Evolutionary conservation across 2,888 invertebrate species (phyloP), one percentile per base, ranked within the genome.

Genomic region (Drosophila kanekoi): DNA sequence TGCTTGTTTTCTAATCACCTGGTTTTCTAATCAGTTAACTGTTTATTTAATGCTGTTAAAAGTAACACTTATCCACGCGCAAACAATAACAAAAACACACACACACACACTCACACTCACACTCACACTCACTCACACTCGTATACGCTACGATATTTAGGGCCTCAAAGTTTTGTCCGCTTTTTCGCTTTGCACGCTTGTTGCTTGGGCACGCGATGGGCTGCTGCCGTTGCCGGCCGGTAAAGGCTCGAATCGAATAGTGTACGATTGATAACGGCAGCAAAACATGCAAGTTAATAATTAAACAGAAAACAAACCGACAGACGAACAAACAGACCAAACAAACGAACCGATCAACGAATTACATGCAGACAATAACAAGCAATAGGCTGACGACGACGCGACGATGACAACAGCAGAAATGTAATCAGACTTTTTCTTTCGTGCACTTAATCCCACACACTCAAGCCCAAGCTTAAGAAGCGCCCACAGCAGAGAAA

Each of bases 1-100:
- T 60, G 47, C 57, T 74, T 74, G 59, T 57, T 69, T 75, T 75
- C 59, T 62, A 66, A 78, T 78, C 74, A 67, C n/a, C 38, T 61
- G 38, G n/a, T 40, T 61, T 59, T 67, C 64, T 75, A 79, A 76
- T 77, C 76, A 76, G 71, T 44, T 76, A 70, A 79, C 71, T 70
- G 80, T 79, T 76, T 79, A 47, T 79, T 66, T 70, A 79, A 67
- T 73, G 73, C 80, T 74, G 84, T 87, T 72, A 89, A 83, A 83
- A 81, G 52, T 75, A 72, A 79, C 89, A 83, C 86, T 72, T 72
- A 70, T 51, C 51, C 71, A 52, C 58, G 35, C 28, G 48, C 37
- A 68, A 40, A n/a, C 14, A 28, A 28, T 8, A 28, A 28, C 28
- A 28, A 28, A 28, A 58, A 23, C 13, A 13, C 9, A 16, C 13